Percentiles rank a stretch among this genome's conserved stretches.
Conservation (phyloP, 2,797 vertebrate species). For the Ctenosaura bakeri region DNA sequence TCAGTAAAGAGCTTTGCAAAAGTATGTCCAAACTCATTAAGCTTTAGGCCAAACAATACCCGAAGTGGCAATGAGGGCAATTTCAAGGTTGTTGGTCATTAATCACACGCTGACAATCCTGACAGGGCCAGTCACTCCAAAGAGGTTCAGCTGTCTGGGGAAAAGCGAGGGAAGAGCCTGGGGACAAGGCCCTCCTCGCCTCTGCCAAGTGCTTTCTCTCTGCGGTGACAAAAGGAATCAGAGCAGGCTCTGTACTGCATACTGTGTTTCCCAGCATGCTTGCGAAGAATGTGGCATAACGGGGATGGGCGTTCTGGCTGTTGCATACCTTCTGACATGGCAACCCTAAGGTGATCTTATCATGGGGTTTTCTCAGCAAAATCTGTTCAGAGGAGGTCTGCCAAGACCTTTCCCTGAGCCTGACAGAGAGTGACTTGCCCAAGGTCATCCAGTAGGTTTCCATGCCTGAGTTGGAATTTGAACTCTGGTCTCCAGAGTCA, state of each 20-base stretch:
- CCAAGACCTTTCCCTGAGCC: too few species aligned
- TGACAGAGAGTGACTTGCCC: too few species aligned
- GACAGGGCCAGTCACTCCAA: constrained; percentile 78
- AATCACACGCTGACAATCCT: constrained; percentile 89
- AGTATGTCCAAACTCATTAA: constrained; percentile 87
- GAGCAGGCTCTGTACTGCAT: not conserved
- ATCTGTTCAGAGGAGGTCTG: too few species aligned
- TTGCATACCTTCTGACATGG: too few species aligned
- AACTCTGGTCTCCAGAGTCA: not conserved
- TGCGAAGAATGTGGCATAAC: not conserved
- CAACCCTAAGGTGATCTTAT: too few species aligned
- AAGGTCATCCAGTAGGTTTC: too few species aligned
- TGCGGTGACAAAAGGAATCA: not conserved
- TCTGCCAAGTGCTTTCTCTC: not conserved
- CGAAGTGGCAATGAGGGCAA: constrained; percentile 85
- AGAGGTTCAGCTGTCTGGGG: not conserved
- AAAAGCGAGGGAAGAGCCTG: constrained; percentile 30
- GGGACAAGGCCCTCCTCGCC: not conserved
- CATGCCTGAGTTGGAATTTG: not conserved
- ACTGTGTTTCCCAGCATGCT: not conserved
- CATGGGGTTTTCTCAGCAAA: too few species aligned
- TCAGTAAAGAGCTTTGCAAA: constrained; percentile 80
- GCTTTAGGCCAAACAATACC: constrained; percentile 88
- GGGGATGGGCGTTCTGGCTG: too few species aligned
- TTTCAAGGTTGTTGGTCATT: constrained; percentile 86